phyloP scores from a whole-genome alignment of 2,888 invertebrate genomes.

The Pterostichus niger region DNA sequence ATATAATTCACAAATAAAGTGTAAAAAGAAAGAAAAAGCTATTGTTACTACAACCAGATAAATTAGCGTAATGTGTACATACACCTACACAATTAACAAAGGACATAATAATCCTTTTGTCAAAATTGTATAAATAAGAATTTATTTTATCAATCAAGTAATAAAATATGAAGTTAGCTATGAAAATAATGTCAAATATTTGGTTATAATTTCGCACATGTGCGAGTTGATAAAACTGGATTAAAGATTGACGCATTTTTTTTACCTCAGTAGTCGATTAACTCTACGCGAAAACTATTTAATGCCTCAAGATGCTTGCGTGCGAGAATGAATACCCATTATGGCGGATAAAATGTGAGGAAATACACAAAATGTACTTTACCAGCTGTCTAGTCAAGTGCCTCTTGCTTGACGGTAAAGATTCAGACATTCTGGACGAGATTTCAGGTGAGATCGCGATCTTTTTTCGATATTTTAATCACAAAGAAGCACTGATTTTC shows the following conservation, averaged over 20 bases:
- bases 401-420: constrained; percentile 81
- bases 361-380: constrained; percentile 68
- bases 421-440: constrained; percentile 80
- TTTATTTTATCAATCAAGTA: constrained; percentile 5
- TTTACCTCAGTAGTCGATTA: constrained; percentile 21
- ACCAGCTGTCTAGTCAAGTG: constrained; percentile 83
- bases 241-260: constrained; percentile 38
- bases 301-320: constrained; percentile 52
- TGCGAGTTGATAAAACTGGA: constrained; percentile 13
- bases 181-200: constrained; percentile 13
- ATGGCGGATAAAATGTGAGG: constrained; percentile 78
- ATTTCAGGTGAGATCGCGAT: constrained; percentile 70
- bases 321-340: constrained; percentile 76
- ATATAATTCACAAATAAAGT: background rate
- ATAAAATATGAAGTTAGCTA: constrained; percentile 13
- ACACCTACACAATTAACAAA: constrained; percentile 8
- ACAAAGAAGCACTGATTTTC: constrained; percentile 76
- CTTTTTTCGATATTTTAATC: constrained; percentile 69
- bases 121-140: constrained; percentile 16
- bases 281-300: constrained; percentile 37
- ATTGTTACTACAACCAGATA: background rate
- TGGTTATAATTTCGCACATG: constrained; percentile 35
- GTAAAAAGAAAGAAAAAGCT: constrained; percentile 11
- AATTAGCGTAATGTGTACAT: constrained; percentile 6
- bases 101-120: constrained; percentile 24